phyloP scores from a whole-genome alignment of 1,140 invertebrate species.

The Drosophila trapezifrons region DNA sequence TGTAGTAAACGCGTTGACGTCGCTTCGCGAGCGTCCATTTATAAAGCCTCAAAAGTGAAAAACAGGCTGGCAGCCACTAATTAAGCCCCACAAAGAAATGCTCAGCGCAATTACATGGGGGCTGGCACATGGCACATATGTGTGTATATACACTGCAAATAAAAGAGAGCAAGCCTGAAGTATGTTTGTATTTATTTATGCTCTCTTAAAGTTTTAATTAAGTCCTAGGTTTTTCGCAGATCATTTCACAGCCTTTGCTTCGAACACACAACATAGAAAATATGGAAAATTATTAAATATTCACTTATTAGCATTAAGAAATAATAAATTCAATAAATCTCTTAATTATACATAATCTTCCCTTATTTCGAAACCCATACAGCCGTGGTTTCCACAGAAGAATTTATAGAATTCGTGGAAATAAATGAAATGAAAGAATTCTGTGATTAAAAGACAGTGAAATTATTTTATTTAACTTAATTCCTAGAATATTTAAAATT shows the following conservation, averaged over 20 bases:
- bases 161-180: neutral
- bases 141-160: constrained; percentile 14
- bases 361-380: neutral
- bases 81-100: constrained; percentile 67
- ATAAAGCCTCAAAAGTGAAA: constrained; percentile 45
- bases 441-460: no score
- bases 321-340: neutral
- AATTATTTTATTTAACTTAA: neutral
- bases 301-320: neutral
- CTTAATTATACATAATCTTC: neutral
- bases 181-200: neutral
- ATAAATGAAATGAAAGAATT: neutral
- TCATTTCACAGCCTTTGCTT: neutral
- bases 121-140: constrained; percentile 13
- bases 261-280: no score
- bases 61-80: constrained; percentile 64
- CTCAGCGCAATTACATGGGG: constrained; percentile 36
- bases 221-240: neutral
- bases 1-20: constrained; percentile 3
- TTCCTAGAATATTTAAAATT: neutral
- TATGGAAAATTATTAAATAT: no score
- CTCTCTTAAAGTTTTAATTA: neutral
- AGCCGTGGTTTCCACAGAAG: neutral
- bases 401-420: neutral
- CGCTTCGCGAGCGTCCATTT: constrained; percentile 38